These are phyloP conservation scores for Ifrita kowaldi DNA, from an alignment of 2,113 vertebrate genomes.

Conservation along the genomic window DNA sequence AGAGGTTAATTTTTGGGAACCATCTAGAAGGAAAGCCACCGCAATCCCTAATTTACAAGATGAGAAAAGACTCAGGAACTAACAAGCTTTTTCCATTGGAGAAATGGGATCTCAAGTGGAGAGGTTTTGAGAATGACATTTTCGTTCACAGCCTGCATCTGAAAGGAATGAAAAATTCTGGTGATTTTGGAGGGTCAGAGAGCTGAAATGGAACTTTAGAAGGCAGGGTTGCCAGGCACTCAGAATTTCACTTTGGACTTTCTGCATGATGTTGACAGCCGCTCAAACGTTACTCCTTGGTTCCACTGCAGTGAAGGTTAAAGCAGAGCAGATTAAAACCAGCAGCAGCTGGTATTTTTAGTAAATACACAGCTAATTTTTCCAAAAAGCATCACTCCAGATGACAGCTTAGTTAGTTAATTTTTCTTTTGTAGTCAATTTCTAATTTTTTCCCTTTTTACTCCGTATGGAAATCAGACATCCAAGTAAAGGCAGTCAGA, in stretches of 20 bases:
- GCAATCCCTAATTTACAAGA: not conserved
- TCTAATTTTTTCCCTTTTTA: not conserved
- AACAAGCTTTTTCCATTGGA: not conserved
- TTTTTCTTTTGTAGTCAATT: not conserved
- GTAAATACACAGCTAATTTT: not conserved
- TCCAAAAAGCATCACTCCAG: not conserved
- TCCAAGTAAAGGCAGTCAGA: not conserved
- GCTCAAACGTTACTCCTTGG: not conserved
- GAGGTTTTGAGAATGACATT: rapidly evolving
- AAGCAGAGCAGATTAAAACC: not conserved
- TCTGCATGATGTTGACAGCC: not conserved
- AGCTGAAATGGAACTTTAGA: not conserved
- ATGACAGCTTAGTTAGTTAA: not conserved
- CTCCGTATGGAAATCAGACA: not conserved
- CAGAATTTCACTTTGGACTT: not conserved
- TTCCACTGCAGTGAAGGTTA: not conserved
- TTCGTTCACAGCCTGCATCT: not conserved
- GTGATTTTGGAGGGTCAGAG: not conserved
- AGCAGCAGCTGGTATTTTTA: not conserved
- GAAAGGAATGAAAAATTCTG: not conserved
- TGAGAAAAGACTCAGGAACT: not conserved
- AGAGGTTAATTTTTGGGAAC: not conserved
- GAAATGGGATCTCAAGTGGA: not conserved
- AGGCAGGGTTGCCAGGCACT: not conserved
- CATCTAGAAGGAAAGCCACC: not conserved